Evolutionary conservation across 2,888 invertebrate genomes (phyloP).

Genomic region (Trichacis sp.): DNA sequence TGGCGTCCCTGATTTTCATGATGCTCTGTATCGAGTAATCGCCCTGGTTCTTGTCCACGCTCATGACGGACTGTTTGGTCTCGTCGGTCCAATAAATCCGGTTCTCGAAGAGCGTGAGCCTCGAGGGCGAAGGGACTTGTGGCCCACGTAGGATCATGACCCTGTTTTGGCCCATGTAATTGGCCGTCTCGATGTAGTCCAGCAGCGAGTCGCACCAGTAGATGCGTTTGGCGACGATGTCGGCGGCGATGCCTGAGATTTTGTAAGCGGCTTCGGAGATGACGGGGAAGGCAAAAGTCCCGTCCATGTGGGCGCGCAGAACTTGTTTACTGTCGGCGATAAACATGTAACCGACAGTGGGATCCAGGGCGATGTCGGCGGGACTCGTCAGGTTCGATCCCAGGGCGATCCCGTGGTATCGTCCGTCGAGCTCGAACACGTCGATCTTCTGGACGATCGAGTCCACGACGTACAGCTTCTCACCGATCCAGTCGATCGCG

Average conservation of each 20-base stretch:
- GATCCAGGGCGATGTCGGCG: constrained; percentile 92
- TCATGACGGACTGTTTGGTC: constrained; percentile 89
- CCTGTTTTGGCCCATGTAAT: constrained; percentile 89
- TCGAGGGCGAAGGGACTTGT: constrained; percentile 87
- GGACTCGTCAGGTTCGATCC: constrained; percentile 93
- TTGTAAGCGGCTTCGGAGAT: constrained; percentile 94
- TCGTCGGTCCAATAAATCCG: constrained; percentile 92
- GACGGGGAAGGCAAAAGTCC: constrained; percentile 84
- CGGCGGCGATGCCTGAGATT: constrained; percentile 91
- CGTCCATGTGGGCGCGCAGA: constrained; percentile 94
- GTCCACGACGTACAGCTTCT: constrained; percentile 95
- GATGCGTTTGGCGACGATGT: constrained; percentile 88
- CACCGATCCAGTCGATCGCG: constrained; percentile 97
- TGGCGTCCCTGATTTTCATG: constrained; percentile 85
- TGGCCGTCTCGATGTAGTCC: constrained; percentile 95
- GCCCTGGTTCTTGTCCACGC: constrained; percentile 87
- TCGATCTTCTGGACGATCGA: constrained; percentile 93
- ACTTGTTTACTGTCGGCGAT: constrained; percentile 87
- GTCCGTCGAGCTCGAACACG: constrained; percentile 89
- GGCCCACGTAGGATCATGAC: constrained; percentile 85
- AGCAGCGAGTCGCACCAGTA: constrained; percentile 97
- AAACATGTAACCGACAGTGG: constrained; percentile 89
- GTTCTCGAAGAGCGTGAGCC: constrained; percentile 87
- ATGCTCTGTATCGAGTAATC: constrained; percentile 83
- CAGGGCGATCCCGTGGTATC: constrained; percentile 90